A percentile compares a stretch with the other conserved stretches of the same genome.
These are phyloP conservation scores for Cololabis saira DNA, from an alignment of 2,113 vertebrate species.

Conservation along the genomic window DNA sequence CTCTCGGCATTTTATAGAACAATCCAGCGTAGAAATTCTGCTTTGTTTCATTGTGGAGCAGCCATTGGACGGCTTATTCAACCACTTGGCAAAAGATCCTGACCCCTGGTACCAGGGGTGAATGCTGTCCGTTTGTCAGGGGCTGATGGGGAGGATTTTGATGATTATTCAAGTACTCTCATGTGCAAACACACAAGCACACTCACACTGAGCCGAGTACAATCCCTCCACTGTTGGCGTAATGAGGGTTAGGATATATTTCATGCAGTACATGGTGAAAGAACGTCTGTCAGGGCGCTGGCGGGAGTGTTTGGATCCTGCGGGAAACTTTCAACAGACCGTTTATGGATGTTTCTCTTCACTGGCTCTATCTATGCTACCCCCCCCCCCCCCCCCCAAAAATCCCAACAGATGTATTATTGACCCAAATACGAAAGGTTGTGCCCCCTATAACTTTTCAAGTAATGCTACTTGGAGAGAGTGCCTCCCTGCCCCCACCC, in stretches of 20 bases:
- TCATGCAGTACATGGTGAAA: conserved; percentile 56
- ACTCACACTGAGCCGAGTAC: conserved; percentile 29
- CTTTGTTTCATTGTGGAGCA: conserved; percentile 44
- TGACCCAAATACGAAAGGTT: conserved; percentile 30
- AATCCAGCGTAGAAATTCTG: conserved; percentile 25
- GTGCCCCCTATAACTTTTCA: conserved; percentile 32
- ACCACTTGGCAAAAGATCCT: conserved; percentile 52
- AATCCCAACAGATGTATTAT: too few species aligned
- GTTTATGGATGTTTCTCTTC: conserved; percentile 50
- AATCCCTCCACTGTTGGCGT: conserved; percentile 49
- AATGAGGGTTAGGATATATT: conserved; percentile 65
- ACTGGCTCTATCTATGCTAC: conserved; percentile 57
- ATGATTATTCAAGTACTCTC: conserved; percentile 53
- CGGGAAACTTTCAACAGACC: conserved; percentile 40
- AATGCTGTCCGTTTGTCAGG: conserved; percentile 48
- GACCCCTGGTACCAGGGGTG: conserved; percentile 40
- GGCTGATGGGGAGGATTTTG: conserved; percentile 54
- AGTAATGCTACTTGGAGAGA: too few species aligned
- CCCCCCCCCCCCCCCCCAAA: conserved; percentile 18
- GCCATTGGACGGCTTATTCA: conserved; percentile 46
- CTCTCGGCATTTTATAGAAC: conserved; percentile 2
- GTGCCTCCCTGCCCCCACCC: too few species aligned
- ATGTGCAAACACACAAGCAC: conserved; percentile 23
- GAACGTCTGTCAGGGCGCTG: conserved; percentile 57
- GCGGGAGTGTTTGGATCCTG: conserved; percentile 54